Percentiles rank a stretch among this genome's conserved stretches.
Evolutionary conservation across 2,888 invertebrate species (phyloP).

Genomic region (Orchesellides sinensis): DNA sequence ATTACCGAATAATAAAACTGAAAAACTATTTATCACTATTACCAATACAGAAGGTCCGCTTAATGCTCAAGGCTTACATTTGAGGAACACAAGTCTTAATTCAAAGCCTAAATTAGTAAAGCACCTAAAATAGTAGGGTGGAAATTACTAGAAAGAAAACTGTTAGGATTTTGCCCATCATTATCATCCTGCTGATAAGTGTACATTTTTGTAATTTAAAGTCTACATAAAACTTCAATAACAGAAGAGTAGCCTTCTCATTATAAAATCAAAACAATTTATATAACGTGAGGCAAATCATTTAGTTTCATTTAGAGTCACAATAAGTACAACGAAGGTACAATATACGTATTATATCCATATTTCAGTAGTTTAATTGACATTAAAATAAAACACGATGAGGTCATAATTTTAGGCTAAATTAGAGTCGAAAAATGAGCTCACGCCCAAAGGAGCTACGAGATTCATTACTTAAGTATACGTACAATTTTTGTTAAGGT

Average conservation of each 20-base stretch:
- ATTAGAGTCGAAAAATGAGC: constrained; percentile 50
- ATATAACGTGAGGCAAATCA: too few species aligned
- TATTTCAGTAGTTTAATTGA: constrained; percentile 1
- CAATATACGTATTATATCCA: neutral
- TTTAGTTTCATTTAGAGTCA: neutral
- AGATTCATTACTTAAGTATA: constrained; percentile 6
- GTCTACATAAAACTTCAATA: neutral
- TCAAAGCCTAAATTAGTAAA: too few species aligned
- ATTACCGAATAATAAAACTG: too few species aligned
- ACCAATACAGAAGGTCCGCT: too few species aligned
- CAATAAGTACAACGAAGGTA: neutral
- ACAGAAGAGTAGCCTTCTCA: constrained; percentile 2
- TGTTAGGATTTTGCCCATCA: constrained; percentile 30
- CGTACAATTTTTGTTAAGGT: constrained; percentile 14
- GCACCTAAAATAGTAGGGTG: too few species aligned
- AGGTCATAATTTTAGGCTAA: constrained; percentile 49
- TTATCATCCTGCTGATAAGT: too few species aligned
- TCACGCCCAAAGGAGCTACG: constrained; percentile 43
- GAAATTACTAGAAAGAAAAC: too few species aligned
- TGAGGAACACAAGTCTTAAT: too few species aligned
- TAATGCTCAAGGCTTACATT: too few species aligned
- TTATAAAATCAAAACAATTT: neutral
- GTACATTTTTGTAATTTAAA: neutral
- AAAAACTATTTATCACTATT: too few species aligned
- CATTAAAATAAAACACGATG: constrained; percentile 23